These are phyloP conservation scores for Brenthis ino DNA, from an alignment of 2,888 invertebrate genomes.

Conservation along the genomic window DNA sequence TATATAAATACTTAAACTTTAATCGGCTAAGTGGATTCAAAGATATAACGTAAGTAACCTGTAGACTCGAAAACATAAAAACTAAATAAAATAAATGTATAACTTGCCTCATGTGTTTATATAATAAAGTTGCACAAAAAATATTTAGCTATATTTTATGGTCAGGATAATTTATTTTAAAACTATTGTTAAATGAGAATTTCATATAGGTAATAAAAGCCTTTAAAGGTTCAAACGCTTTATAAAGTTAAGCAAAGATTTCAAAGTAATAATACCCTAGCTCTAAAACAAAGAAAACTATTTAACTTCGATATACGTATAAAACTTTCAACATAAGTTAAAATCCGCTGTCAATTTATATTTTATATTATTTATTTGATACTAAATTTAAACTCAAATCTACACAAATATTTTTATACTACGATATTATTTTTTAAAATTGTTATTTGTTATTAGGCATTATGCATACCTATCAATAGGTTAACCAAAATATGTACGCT, in stretches of 20 bases:
- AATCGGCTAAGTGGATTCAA: too few species aligned
- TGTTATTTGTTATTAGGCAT: too few species aligned
- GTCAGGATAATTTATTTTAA: neutral
- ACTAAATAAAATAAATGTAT: too few species aligned
- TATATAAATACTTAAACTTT: too few species aligned
- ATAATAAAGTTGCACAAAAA: neutral
- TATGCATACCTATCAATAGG: too few species aligned
- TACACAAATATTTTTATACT: too few species aligned
- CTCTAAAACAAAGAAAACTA: constrained; percentile 1
- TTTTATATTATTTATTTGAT: neutral
- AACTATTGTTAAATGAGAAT: too few species aligned
- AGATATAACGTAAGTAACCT: too few species aligned
- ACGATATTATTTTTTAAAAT: too few species aligned
- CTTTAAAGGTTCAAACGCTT: neutral
- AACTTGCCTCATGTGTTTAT: neutral
- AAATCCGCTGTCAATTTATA: neutral
- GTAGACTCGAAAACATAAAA: too few species aligned
- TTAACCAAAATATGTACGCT: too few species aligned
- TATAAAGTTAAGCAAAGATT: neutral
- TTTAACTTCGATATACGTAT: neutral
- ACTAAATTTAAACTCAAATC: neutral
- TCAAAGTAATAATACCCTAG: constrained; percentile 6
- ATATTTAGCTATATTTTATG: neutral
- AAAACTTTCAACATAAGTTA: constrained; percentile 1
- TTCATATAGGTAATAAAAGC: too few species aligned